Percentiles rank a stretch among this genome's conserved stretches.
Conservation (phyloP, 2,113 vertebrate species). For the Burhinus bistriatus region DNA sequence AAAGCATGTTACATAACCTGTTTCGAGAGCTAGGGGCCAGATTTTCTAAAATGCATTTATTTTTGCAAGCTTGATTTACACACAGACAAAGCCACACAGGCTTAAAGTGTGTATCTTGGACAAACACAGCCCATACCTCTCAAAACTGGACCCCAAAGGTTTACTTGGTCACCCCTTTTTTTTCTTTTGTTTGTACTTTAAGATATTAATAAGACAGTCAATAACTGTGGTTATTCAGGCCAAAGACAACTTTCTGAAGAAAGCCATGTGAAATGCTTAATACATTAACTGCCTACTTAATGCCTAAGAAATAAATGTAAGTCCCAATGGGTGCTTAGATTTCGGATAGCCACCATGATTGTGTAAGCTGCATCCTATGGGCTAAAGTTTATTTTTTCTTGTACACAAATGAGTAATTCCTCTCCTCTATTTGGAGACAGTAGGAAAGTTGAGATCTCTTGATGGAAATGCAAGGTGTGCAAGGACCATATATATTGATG, state of each 20-base stretch:
- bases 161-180: not conserved
- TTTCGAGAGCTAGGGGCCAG: not conserved
- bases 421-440: not conserved
- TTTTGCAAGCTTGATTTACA: not conserved
- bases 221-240: not conserved
- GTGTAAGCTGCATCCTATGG: not conserved
- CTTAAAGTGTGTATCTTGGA: not conserved
- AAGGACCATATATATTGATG: rapidly evolving
- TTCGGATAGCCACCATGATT: not conserved
- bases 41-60: not conserved
- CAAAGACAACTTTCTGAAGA: not conserved
- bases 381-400: not conserved
- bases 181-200: not conserved
- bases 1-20: conserved; percentile 46
- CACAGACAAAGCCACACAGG: not conserved
- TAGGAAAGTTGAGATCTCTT: not conserved
- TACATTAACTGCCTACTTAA: not conserved
- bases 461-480: not conserved
- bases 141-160: not conserved
- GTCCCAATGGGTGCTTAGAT: not conserved
- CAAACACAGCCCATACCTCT: not conserved
- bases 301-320: not conserved
- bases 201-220: not conserved
- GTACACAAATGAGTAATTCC: not conserved
- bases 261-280: not conserved